Evolutionary conservation across 30 jellyfish, hydroid and myxozoan species (phyloP), one percentile per base, ranked within the genome.

Genomic region (Morbakka virulenta): DNA sequence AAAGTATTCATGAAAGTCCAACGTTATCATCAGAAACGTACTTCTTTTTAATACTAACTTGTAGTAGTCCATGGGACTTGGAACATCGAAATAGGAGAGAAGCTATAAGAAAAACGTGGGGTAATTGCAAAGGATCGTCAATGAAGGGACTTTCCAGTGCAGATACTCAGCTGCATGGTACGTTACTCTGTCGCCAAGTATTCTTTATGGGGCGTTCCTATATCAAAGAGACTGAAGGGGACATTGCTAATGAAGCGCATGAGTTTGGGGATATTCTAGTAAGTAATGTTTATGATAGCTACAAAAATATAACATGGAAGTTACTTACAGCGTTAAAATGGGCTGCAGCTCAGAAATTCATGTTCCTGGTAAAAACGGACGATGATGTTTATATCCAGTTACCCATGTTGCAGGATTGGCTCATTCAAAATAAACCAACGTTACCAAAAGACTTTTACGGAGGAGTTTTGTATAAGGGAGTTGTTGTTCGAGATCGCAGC

Each of bases 31-130:
- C 74, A 0, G 20, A 36, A 1, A 69, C 69, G 13, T 67, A 69
- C 0, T 67, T 81, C 11, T 81, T 49, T 63, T n/a, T 73, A n/a
- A 79, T 73, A 2, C 47, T 81, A 3, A 62, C 72, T 32, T 62
- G 86, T 20, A 49, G 85, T 1, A 32, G 85, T 25, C 64, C 94
- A 12, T 57, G 64, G 47, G 35, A 41, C 26, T 29, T 11, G 9
- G 71, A 61, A 61, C 52, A 67, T 27, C 26, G 51, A 50, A 67
- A 35, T 2, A 35, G 76, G 24, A 35, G 96, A 31, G 78, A 77
- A 9, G 96, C 96, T 0, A 86, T 86, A 22, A 79, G 96, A 23
- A 32, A 50, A 13, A 86, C 96, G 4, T 86, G 96, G 96, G 92
- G 84, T 24, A 69, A 79, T 30, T 71, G 87, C 52, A 30, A 27